phyloP scores from a whole-genome alignment of 2,888 invertebrate genomes.

The Pycnomerus fuliginosus region DNA sequence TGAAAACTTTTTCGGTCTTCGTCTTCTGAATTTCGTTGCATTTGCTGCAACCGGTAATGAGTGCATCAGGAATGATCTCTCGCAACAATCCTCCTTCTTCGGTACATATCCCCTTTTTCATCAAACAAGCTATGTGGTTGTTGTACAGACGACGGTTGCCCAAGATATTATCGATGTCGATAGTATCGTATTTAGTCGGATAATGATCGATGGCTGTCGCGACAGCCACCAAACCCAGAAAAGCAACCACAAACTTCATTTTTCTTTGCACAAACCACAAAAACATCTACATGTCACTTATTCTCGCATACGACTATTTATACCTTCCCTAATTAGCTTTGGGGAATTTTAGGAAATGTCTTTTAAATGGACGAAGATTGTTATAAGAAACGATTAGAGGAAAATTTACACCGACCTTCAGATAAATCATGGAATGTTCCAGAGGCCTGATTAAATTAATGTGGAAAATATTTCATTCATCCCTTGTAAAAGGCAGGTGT shows the following conservation, averaged over 20 bases:
- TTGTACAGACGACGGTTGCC: conserved; percentile 12
- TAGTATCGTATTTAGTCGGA: conserved; percentile 22
- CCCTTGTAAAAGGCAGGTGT: no score
- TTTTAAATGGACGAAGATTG: no score
- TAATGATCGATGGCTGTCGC: conserved; percentile 12
- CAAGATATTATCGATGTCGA: conserved; percentile 19
- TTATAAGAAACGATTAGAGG: no score
- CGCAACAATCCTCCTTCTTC: conserved; percentile 46
- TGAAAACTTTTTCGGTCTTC: conserved; percentile 64
- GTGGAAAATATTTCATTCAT: no score
- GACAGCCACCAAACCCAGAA: conserved; percentile 8
- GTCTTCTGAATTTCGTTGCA: conserved; percentile 63
- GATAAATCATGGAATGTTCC: no score
- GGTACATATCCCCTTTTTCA: conserved; percentile 18
- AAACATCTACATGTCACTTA: no score
- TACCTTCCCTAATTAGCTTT: no score
- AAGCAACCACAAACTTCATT: conserved; percentile 18
- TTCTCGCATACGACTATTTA: no score
- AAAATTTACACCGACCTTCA: no score
- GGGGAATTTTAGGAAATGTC: no score
- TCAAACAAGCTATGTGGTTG: conserved; percentile 16
- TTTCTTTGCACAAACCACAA: no score
- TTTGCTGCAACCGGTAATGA: conserved; percentile 62
- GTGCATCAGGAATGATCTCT: conserved; percentile 65
- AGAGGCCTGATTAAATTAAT: no score